A percentile compares a stretch with the other conserved stretches of the same genome.
These are phyloP conservation scores for Syritta pipiens DNA, from an alignment of 2,888 invertebrate genomes.

Conservation along the genomic window DNA sequence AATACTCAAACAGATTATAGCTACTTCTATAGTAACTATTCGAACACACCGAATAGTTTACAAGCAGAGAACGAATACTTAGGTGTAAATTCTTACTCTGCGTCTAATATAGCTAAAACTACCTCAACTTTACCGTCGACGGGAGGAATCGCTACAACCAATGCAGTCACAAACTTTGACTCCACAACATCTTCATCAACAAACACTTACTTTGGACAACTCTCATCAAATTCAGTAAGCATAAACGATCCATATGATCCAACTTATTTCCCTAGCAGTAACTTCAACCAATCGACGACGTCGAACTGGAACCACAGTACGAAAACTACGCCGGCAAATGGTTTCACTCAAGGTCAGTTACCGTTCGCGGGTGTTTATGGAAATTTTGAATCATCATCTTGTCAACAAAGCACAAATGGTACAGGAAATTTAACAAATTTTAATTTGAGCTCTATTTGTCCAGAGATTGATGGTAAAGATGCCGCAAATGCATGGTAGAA, in stretches of 20 bases:
- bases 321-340: background rate
- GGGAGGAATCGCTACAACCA: background rate
- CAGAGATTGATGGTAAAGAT: conserved; percentile 87
- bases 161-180: conserved; percentile 33
- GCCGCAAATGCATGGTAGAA: conserved; percentile 50
- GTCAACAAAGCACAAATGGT: conserved; percentile 46
- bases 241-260: conserved; percentile 57
- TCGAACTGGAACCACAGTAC: conserved; percentile 37
- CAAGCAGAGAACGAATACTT: conserved; percentile 67
- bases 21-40: conserved; percentile 69
- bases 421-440: conserved; percentile 83
- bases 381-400: conserved; percentile 34
- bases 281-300: conserved; percentile 44
- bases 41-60: conserved; percentile 55
- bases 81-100: conserved; percentile 37
- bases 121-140: conserved; percentile 39
- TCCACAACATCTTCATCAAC: conserved; percentile 4
- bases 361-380: conserved; percentile 3
- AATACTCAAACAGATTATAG: conserved; percentile 47
- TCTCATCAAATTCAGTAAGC: conserved; percentile 50
- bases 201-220: conserved; percentile 39
- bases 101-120: conserved; percentile 18
- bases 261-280: conserved; percentile 57
- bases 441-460: conserved; percentile 90
- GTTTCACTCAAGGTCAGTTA: conserved; percentile 40